Evolutionary conservation across 2,888 invertebrate genomes (phyloP).

Genomic region (Tinea trinotella): DNA sequence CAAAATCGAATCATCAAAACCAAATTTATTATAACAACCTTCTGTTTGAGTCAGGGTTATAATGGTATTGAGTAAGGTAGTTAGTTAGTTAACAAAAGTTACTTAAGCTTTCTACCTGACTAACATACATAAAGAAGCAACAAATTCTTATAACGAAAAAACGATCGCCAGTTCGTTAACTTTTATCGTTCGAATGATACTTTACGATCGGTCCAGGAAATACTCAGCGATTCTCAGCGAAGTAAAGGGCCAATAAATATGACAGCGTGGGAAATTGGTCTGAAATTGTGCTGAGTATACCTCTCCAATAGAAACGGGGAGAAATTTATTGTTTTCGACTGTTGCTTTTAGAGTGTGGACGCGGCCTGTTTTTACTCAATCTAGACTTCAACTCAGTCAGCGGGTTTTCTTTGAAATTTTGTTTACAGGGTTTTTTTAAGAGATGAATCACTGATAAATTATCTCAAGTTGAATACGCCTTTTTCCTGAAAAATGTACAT

Average conservation of each 20-base stretch:
- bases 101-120: neutral
- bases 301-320: slow-evolving; percentile 8
- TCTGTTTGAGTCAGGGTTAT: no score
- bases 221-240: slow-evolving; percentile 35
- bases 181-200: slow-evolving; percentile 25
- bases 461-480: neutral
- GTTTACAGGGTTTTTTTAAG: neutral
- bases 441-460: neutral
- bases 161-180: slow-evolving; percentile 27
- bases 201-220: slow-evolving; percentile 27
- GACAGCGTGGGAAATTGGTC: slow-evolving; percentile 55
- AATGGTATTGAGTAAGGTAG: no score
- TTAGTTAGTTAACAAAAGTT: no score
- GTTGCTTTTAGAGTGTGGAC: slow-evolving; percentile 3
- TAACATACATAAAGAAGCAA: neutral
- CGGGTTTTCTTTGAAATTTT: neutral
- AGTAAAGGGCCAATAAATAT: slow-evolving; percentile 54
- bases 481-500: neutral
- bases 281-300: slow-evolving; percentile 40
- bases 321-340: slow-evolving; percentile 16
- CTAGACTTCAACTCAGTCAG: neutral
- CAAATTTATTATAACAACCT: no score
- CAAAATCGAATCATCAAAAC: no score
- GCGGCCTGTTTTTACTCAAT: neutral
- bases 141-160: slow-evolving; percentile 13